Percentiles rank a stretch among this genome's conserved stretches.
phyloP scores from a whole-genome alignment of 2,888 invertebrate species.

The Lacanobia oleracea region DNA sequence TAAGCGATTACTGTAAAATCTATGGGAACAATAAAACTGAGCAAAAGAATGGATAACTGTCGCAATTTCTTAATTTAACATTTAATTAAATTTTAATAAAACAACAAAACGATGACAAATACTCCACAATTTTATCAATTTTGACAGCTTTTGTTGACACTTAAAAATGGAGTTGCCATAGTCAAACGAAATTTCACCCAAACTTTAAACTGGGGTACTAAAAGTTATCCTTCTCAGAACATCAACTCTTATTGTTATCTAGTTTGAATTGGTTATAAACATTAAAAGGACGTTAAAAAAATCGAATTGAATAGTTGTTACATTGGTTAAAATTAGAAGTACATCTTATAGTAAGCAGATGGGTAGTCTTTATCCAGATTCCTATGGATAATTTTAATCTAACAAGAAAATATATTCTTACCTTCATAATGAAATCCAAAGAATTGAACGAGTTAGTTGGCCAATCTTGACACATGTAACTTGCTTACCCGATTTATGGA shows the following conservation, averaged over 20 bases:
- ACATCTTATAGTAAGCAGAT: no score
- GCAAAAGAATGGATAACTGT: conserved; percentile 11
- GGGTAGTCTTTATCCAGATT: no score
- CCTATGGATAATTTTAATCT: no score
- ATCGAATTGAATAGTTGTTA: no score
- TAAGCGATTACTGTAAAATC: conserved; percentile 3
- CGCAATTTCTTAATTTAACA: conserved; percentile 13
- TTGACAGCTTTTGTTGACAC: conserved; percentile 34
- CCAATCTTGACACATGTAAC: no score
- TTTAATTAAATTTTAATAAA: conserved; percentile 28
- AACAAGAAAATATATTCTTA: no score
- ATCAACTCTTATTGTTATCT: no score
- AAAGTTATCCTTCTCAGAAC: background rate
- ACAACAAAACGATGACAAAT: conserved; percentile 58
- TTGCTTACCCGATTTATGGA: background rate
- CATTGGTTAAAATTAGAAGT: no score
- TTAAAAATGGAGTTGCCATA: conserved; percentile 2
- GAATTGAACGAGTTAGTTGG: no score
- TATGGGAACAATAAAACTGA: background rate
- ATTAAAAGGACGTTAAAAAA: no score
- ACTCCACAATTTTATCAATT: conserved; percentile 40
- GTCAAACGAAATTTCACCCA: background rate
- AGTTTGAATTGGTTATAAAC: no score
- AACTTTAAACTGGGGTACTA: background rate
- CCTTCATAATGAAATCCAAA: no score